Evolutionary conservation across 2,797 vertebrate species (phyloP), one percentile per base, ranked within the genome.

Genomic region (Furcifer pardalis): DNA sequence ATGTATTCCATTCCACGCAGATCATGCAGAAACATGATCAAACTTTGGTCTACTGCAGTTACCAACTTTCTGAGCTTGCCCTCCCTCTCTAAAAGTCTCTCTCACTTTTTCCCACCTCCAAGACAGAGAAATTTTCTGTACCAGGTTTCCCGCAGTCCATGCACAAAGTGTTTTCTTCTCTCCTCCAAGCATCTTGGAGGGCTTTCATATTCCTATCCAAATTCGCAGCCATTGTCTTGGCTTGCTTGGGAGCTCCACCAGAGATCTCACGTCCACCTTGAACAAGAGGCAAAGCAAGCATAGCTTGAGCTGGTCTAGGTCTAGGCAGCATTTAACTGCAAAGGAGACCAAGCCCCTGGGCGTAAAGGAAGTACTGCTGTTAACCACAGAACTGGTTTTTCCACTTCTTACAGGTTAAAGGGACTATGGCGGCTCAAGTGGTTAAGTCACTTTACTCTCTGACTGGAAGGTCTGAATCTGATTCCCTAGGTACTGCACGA

Each of bases 321-420:
- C 27, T n/a, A 77, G n/a, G 71, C 90, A 79, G 77, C 90, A 85
- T 19, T 19, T 56, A 17, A 35, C 40, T 46, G 82, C 88, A 44
- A 59, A 92, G 81, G 19, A 89, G 88, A 83, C 84, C 79, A 86
- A 84, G 84, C 84, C 90, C 80, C 89, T 94, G 89, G 91, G 92
- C 89, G 89, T 86, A 88, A 92, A 93, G 91, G 94, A 95, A 95
- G 93, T 94, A 78, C 93, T 91, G 91, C 88, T 93, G 90, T 92
- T 92, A 93, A 93, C 93, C 90, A 92, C 93, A 90, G 90, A 95
- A 95, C 95, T 92, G 91, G 94, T 95, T 95, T 93, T 94, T 94
- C 95, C 86, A 91, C 94, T n/a, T 94, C 95, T 94, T 90, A 91
- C 27, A 91, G 86, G 82, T 81, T 84, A 93, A 86, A 88, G n/a